Evolutionary conservation across 35 echinoderm and acorn worm species (phyloP).

Genomic region (Holothuria glaberrima): DNA sequence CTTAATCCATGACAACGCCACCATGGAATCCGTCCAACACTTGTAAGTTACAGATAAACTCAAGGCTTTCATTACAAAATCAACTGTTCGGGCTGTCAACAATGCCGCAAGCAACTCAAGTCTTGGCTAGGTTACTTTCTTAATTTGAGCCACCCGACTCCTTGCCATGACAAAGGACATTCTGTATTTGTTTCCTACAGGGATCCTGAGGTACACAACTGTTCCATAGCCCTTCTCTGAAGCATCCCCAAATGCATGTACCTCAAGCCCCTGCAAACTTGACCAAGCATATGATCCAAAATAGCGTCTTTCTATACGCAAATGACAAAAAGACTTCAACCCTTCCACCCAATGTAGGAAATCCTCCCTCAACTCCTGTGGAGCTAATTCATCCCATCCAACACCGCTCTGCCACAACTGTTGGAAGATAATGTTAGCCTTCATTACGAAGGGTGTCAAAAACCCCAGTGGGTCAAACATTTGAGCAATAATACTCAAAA

Average conservation of each 20-base stretch:
- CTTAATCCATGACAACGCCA: constrained; percentile 29
- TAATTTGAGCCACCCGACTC: constrained; percentile 11
- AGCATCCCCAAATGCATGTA: not conserved
- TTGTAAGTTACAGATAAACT: not conserved
- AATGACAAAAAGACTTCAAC: not conserved
- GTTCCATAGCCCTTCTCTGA: not conserved
- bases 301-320: not conserved
- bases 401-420: constrained; percentile 14
- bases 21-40: constrained; percentile 47
- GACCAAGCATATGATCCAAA: not conserved
- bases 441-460: not conserved
- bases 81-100: constrained; percentile 5
- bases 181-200: not conserved
- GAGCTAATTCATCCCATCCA: not conserved
- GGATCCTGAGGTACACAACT: not conserved
- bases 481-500: not conserved
- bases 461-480: constrained; percentile 5
- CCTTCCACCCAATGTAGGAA: constrained; percentile 2
- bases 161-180: constrained; percentile 3
- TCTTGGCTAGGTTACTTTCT: constrained; percentile 9
- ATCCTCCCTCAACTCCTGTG: not conserved
- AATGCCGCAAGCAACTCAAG: constrained; percentile 15
- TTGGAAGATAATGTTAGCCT: constrained; percentile 4
- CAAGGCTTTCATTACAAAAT: constrained; percentile 25
- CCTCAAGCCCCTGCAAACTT: not conserved